These are phyloP conservation scores for Decapterus maruadsi DNA, from an alignment of 2,797 vertebrate genomes.

Conservation along the genomic window DNA sequence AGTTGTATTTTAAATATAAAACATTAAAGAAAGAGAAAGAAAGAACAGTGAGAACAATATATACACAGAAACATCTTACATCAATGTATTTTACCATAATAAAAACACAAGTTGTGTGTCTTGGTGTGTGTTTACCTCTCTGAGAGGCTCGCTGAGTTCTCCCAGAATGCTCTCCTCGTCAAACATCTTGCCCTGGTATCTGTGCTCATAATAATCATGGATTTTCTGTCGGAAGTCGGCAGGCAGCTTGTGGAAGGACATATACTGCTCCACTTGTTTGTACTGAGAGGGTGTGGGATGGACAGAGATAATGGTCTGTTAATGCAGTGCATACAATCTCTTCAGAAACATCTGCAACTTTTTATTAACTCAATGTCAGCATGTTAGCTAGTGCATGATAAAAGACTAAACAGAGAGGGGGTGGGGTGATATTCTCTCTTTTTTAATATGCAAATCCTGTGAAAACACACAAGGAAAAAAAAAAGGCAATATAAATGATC, in stretches of 20 bases:
- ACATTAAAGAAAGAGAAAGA: neutral
- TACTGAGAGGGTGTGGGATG: constrained; percentile 84
- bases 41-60: neutral
- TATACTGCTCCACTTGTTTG: constrained; percentile 99
- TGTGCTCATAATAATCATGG: constrained; percentile 98
- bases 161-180: constrained; percentile 98
- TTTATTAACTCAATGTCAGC: neutral
- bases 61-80: neutral
- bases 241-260: constrained; percentile 98
- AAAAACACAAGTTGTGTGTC: neutral
- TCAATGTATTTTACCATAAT: neutral
- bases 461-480: constrained; percentile 13
- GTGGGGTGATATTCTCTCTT: neutral
- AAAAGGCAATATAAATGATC: constrained; percentile 3
- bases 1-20: constrained; percentile 2
- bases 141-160: constrained; percentile 94
- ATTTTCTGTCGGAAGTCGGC: constrained; percentile 98
- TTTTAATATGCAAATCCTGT: constrained; percentile 8
- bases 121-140: constrained; percentile 86
- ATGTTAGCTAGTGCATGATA: constrained; percentile 11
- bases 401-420: neutral
- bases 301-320: constrained; percentile 54
- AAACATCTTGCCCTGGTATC: constrained; percentile 99
- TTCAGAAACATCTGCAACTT: constrained; percentile 11
- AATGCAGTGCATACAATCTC: constrained; percentile 13